phyloP scores from a whole-genome alignment of 1,140 invertebrate species.

The Temnothorax curvispinosus region DNA sequence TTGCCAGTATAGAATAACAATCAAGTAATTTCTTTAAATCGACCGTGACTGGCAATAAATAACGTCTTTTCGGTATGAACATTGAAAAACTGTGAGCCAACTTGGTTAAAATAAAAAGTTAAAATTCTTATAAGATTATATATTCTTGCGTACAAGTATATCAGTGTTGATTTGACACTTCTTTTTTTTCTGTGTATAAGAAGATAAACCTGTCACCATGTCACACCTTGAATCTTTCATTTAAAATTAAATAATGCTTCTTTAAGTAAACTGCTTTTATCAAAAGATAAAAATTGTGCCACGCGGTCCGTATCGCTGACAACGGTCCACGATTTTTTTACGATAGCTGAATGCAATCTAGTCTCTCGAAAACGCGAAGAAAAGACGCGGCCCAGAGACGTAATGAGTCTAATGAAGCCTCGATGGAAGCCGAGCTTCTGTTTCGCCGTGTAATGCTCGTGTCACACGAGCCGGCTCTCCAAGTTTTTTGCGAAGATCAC shows the following conservation, averaged over 20 bases:
- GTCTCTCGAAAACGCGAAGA: slow-evolving; percentile 47
- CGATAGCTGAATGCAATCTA: slow-evolving; percentile 35
- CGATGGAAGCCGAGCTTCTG: background rate
- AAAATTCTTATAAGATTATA: too few relatives aligned
- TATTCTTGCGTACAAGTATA: too few relatives aligned
- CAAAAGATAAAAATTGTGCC: background rate
- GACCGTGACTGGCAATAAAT: too few relatives aligned
- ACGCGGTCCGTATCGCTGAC: background rate
- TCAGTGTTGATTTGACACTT: too few relatives aligned
- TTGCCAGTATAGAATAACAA: too few relatives aligned
- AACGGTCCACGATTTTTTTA: background rate
- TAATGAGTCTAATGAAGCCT: slow-evolving; percentile 10
- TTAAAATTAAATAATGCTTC: background rate
- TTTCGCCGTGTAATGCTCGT: slow-evolving; percentile 68
- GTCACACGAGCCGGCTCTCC: slow-evolving; percentile 55
- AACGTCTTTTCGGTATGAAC: too few relatives aligned
- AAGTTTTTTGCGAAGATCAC: slow-evolving; percentile 65
- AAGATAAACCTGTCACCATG: too few relatives aligned
- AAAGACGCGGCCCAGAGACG: background rate
- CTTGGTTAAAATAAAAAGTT: too few relatives aligned
- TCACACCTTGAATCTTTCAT: background rate
- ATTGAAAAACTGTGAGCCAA: too few relatives aligned
- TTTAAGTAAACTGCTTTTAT: background rate
- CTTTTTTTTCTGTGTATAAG: too few relatives aligned
- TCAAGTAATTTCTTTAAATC: too few relatives aligned